phyloP scores from a whole-genome alignment of 2,113 vertebrate species.

The Aptenodytes patagonicus region DNA sequence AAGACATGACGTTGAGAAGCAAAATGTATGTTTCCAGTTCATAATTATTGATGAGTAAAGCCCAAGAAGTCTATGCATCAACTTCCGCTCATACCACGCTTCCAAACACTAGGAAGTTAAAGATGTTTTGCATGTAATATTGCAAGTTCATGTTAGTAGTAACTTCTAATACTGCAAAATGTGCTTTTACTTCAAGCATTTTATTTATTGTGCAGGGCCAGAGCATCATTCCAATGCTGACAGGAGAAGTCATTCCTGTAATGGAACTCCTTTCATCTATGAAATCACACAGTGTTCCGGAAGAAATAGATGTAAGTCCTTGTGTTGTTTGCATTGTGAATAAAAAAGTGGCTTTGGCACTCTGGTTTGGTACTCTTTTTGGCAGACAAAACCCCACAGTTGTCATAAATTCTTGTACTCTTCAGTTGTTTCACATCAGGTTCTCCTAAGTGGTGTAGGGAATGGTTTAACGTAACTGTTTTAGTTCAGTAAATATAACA shows the following conservation, averaged over 20 bases:
- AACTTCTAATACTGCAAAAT: background rate
- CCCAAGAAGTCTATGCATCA: background rate
- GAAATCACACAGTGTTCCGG: slow-evolving; percentile 91
- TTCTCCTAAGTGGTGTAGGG: background rate
- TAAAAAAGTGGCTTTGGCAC: background rate
- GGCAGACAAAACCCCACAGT: background rate
- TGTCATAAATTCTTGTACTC: background rate
- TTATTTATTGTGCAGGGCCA: slow-evolving; percentile 80
- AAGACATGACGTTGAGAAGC: background rate
- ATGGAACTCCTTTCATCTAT: slow-evolving; percentile 97
- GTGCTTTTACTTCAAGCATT: background rate
- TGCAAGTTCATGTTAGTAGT: background rate
- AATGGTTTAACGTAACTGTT: background rate
- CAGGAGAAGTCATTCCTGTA: slow-evolving; percentile 91
- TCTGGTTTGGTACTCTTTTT: background rate
- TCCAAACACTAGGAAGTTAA: background rate
- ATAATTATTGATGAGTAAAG: background rate
- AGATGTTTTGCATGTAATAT: background rate
- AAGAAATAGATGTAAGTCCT: slow-evolving; percentile 89
- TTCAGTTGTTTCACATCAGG: background rate
- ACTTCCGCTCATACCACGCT: background rate
- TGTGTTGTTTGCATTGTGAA: background rate
- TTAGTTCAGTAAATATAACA: background rate
- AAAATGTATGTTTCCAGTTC: background rate
- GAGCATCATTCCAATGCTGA: slow-evolving; percentile 93